Conservation (phyloP, 1,140 invertebrate species). For the Eurosta solidaginis region DNA sequence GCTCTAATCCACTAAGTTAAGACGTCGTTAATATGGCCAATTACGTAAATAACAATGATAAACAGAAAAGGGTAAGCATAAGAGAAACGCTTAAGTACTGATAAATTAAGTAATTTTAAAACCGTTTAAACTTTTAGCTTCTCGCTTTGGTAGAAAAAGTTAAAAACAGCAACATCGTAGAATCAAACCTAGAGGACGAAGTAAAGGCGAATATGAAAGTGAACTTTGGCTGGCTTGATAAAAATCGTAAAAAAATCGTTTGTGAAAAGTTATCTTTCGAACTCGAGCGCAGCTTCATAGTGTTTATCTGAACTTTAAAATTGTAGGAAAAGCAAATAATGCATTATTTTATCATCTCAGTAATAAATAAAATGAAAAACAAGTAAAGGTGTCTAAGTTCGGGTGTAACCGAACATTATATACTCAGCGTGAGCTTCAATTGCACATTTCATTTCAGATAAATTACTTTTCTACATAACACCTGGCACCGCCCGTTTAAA, state of each 20-base stretch:
- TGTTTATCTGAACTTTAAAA: too few relatives aligned
- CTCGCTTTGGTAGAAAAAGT: conserved; percentile 43
- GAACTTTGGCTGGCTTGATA: conserved; percentile 44
- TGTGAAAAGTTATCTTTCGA: conserved; percentile 23
- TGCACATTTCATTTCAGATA: too few relatives aligned
- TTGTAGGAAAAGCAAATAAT: too few relatives aligned
- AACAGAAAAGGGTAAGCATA: conserved; percentile 35
- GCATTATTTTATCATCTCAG: too few relatives aligned
- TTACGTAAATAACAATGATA: conserved; percentile 42
- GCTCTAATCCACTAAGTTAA: conserved; percentile 41
- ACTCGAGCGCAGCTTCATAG: conserved; percentile 29
- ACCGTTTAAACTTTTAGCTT: conserved; percentile 24
- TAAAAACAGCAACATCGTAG: conserved; percentile 36
- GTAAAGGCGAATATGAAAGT: conserved; percentile 41
- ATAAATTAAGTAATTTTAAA: background rate
- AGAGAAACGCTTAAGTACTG: background rate
- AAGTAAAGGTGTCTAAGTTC: too few relatives aligned
- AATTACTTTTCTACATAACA: too few relatives aligned
- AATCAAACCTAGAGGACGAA: conserved; percentile 36
- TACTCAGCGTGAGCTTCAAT: too few relatives aligned
- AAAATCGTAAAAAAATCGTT: conserved; percentile 45
- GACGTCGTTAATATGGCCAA: conserved; percentile 45
- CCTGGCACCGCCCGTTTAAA: too few relatives aligned
- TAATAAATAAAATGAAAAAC: too few relatives aligned
- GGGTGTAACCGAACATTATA: too few relatives aligned